Evolutionary conservation across 2,797 vertebrate species (phyloP), one percentile per base, ranked within the genome.

Genomic region (Echiichthys vipera): DNA sequence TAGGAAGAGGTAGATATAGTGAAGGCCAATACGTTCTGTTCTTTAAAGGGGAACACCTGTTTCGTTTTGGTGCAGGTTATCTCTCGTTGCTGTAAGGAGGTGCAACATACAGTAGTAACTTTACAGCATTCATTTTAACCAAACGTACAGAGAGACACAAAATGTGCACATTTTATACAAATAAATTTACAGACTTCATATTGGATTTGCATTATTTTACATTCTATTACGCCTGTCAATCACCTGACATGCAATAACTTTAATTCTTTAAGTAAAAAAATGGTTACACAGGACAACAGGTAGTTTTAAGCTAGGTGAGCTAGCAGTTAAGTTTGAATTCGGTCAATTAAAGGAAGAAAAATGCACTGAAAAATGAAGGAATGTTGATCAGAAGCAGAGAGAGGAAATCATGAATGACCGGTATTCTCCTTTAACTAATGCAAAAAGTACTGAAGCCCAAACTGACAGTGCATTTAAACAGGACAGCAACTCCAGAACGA

Each of bases 1-100:
- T 10, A 45, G 14, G 27, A 68, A 55, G 80, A 85, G 84, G 80
- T 84, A 84, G 81, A 59, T 79, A 7, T 9, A 24, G 25, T 40
- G 24, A 34, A 46, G 37, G n/a, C 62, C 13, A 34, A 49, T 39
- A 51, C 30, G 18, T 49, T n/a, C 20, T 37, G 24, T 24, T 22
- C 14, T 29, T 10, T 22, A 46, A 45, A 67, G 34, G 15, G 2
- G 18, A 50, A 68, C 4, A 61, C 42, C 24, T 0, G 20, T 37
- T 9, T 13, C 7, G 5, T 2, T 32, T 9, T 18, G 3, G 25
- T 30, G 5, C 15, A 39, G 24, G 18, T 25, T 17, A 11, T 46
- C 29, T 7, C 4, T 18, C 30, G 5, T 51, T 34, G n/a, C 29
- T 13, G n/a, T 42, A 32, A 7, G 7, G 7, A 43, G n/a, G 22